phyloP scores from a whole-genome alignment of 2,888 invertebrate species.

The Xanthorhoe designata region DNA sequence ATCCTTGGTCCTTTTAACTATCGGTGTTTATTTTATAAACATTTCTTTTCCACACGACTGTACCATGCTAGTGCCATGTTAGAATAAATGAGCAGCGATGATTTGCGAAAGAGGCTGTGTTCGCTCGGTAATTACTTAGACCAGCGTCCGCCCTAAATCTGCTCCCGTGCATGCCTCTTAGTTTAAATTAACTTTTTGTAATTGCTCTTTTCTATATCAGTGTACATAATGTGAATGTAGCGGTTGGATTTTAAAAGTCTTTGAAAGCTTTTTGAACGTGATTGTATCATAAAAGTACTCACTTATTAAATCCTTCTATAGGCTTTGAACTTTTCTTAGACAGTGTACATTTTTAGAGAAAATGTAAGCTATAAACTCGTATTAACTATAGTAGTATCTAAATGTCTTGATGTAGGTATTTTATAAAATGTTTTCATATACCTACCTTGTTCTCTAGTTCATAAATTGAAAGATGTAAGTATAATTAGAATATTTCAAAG shows the following conservation, averaged over 20 bases:
- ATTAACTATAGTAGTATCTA: no score
- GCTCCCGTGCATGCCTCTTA: slow-evolving; percentile 27
- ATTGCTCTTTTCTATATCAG: slow-evolving; percentile 1
- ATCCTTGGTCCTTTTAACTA: neutral
- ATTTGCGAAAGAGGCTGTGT: slow-evolving; percentile 77
- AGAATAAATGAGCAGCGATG: slow-evolving; percentile 57
- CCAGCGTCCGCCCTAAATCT: slow-evolving; percentile 45
- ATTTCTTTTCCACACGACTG: neutral
- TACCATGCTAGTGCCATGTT: slow-evolving; percentile 46
- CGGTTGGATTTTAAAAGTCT: neutral
- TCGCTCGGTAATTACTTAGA: slow-evolving; percentile 68
- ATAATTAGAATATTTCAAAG: no score
- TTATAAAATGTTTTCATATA: no score
- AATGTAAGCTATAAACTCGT: no score
- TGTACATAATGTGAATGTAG: neutral
- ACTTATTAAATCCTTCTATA: no score
- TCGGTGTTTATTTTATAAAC: neutral
- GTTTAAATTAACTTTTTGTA: slow-evolving; percentile 21
- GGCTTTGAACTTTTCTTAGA: no score
- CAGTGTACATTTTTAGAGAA: no score
- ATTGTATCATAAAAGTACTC: neutral
- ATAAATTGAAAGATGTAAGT: no score
- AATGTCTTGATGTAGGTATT: no score
- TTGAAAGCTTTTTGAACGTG: neutral
- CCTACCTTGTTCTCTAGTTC: no score